phyloP scores from a whole-genome alignment of 2,113 vertebrate species.

The Barnardius zonarius region DNA sequence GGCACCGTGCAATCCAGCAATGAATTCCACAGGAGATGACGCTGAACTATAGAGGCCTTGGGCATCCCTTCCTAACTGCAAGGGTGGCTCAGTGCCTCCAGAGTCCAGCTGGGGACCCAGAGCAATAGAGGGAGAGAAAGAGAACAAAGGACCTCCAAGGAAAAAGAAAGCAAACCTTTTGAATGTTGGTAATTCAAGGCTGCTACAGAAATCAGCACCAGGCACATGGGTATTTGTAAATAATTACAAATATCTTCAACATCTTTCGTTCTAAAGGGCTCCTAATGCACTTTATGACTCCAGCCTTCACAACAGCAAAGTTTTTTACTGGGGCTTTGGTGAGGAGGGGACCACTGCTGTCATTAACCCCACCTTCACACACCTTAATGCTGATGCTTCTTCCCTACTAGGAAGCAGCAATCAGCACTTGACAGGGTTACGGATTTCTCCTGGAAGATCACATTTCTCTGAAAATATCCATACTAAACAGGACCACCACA shows the following conservation, averaged over 20 bases:
- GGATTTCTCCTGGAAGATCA: neutral
- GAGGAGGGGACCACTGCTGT: neutral
- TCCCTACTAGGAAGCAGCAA: neutral
- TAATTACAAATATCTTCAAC: neutral
- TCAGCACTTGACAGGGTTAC: neutral
- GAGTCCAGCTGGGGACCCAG: neutral
- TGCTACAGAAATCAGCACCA: neutral
- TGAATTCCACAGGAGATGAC: neutral
- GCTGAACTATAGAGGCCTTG: fast-evolving
- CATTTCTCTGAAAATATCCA: neutral
- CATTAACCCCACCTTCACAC: neutral
- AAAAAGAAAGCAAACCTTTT: neutral
- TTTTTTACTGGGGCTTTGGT: neutral
- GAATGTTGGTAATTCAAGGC: neutral
- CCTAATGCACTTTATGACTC: neutral
- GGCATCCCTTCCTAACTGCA: neutral
- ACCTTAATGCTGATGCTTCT: neutral
- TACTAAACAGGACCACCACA: neutral
- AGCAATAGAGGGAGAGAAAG: neutral
- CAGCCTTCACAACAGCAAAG: neutral
- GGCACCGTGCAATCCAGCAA: neutral
- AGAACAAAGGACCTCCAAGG: neutral
- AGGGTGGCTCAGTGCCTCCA: neutral
- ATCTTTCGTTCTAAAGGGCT: neutral
- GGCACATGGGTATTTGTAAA: neutral